These are phyloP conservation scores for Volucella bombylans DNA, from an alignment of 2,888 invertebrate species.

Conservation along the genomic window DNA sequence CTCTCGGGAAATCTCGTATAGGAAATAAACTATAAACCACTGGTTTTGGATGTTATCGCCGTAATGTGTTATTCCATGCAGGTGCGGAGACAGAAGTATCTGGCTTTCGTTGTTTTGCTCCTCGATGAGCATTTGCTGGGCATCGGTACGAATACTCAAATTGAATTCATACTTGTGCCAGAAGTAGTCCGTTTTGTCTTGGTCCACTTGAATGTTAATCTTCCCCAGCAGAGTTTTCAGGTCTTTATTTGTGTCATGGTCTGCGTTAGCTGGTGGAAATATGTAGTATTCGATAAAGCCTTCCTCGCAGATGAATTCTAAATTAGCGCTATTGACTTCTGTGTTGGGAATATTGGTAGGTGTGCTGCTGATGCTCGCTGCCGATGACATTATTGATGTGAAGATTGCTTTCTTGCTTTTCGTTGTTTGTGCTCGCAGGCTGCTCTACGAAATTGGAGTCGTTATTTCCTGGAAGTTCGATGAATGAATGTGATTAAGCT, in stretches of 20 bases:
- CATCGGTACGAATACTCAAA: slow-evolving; percentile 82
- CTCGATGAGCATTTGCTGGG: slow-evolving; percentile 78
- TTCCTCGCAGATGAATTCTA: slow-evolving; percentile 86
- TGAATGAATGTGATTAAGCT: slow-evolving; percentile 30
- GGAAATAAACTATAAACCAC: slow-evolving; percentile 94
- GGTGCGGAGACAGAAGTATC: slow-evolving; percentile 85
- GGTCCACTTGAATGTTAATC: slow-evolving; percentile 83
- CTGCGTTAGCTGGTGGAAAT: slow-evolving; percentile 84
- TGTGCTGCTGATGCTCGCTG: slow-evolving; percentile 66
- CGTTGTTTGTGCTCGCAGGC: slow-evolving; percentile 6
- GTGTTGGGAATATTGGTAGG: slow-evolving; percentile 53
- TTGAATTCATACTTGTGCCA: slow-evolving; percentile 90
- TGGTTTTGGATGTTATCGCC: slow-evolving; percentile 98
- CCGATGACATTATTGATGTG: slow-evolving; percentile 60
- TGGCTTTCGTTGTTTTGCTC: slow-evolving; percentile 77
- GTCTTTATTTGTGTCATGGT: slow-evolving; percentile 81
- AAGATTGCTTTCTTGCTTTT: slow-evolving; percentile 26
- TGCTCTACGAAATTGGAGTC: slow-evolving; percentile 16
- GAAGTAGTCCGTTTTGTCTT: slow-evolving; percentile 85
- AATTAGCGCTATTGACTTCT: slow-evolving; percentile 76
- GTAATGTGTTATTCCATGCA: slow-evolving; percentile 90
- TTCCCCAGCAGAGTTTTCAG: slow-evolving; percentile 83
- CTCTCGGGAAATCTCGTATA: slow-evolving; percentile 88
- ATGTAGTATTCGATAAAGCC: slow-evolving; percentile 90
- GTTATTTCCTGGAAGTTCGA: slow-evolving; percentile 43